phyloP scores from a whole-genome alignment of 2,888 invertebrate genomes.

The Dendrolimus pini region DNA sequence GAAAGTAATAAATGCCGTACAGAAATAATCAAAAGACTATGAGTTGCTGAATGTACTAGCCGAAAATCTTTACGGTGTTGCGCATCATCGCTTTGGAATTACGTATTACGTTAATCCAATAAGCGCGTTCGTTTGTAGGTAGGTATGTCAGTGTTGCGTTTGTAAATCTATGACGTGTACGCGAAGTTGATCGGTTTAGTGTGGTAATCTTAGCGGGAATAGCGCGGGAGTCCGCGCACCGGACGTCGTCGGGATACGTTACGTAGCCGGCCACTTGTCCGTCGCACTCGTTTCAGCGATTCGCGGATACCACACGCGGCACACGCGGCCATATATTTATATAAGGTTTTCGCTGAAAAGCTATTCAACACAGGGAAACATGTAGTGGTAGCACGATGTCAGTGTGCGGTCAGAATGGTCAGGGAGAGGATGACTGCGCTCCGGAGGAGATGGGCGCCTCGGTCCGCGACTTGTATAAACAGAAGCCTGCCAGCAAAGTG shows the following conservation, averaged over 20 bases:
- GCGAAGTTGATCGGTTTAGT: conserved; percentile 53
- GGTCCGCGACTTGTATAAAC: conserved; percentile 50
- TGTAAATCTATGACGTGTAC: conserved; percentile 55
- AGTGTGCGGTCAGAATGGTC: conserved; percentile 50
- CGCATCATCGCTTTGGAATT: not conserved
- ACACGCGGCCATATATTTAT: conserved; percentile 26
- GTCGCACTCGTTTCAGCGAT: conserved; percentile 29
- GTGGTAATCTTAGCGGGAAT: conserved; percentile 11
- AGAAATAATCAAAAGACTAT: no score
- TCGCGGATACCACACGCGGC: conserved; percentile 48
- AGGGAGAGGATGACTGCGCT: conserved; percentile 45
- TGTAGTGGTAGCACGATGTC: conserved; percentile 50
- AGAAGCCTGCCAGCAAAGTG: conserved; percentile 60
- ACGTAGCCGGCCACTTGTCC: conserved; percentile 9
- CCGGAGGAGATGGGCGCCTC: conserved; percentile 43
- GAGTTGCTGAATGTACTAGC: no score
- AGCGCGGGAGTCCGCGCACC: conserved; percentile 28
- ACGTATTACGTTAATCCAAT: not conserved
- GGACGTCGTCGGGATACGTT: conserved; percentile 12
- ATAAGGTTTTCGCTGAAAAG: conserved; percentile 24
- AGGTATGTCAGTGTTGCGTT: conserved; percentile 21
- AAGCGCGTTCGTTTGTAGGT: not conserved
- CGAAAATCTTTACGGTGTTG: not conserved
- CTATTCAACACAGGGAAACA: conserved; percentile 21
- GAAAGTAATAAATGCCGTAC: no score